Evolutionary conservation across 1,140 invertebrate species (phyloP).

Genomic region (Calycopis cecrops): DNA sequence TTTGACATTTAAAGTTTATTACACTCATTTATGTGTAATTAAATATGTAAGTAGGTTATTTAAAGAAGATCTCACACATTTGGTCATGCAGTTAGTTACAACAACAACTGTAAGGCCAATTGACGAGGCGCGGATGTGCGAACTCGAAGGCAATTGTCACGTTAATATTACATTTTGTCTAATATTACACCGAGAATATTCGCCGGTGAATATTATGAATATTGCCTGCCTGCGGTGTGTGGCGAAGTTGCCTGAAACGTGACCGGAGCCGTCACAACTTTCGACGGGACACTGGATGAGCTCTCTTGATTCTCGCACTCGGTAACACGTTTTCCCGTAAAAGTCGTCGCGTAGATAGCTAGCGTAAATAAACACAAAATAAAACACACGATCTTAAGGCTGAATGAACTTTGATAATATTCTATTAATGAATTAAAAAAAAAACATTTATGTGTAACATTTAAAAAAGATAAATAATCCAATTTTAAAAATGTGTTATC

Average conservation of each 20-base stretch:
- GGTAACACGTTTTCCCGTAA: slow-evolving; percentile 85
- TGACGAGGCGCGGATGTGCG: slow-evolving; percentile 45
- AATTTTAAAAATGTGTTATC: not conserved
- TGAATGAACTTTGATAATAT: not conserved
- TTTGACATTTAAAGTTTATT: slow-evolving; percentile 1
- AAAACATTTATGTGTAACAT: too few species aligned
- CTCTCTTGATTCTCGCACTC: slow-evolving; percentile 68
- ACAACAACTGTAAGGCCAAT: slow-evolving; percentile 44
- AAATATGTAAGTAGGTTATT: slow-evolving; percentile 10
- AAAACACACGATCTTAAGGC: slow-evolving; percentile 13
- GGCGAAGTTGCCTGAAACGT: slow-evolving; percentile 90
- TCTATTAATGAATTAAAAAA: slow-evolving; percentile 6
- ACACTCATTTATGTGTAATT: not conserved
- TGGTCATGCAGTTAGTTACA: slow-evolving; percentile 55
- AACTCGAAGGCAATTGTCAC: slow-evolving; percentile 31
- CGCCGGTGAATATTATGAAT: slow-evolving; percentile 32
- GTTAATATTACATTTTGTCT: slow-evolving; percentile 19
- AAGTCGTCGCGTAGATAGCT: slow-evolving; percentile 69
- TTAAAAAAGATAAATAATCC: not conserved
- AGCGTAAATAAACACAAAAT: slow-evolving; percentile 43
- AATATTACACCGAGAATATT: slow-evolving; percentile 1
- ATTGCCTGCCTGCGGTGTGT: slow-evolving; percentile 81
- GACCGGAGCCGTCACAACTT: slow-evolving; percentile 91
- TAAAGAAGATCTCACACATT: slow-evolving; percentile 11
- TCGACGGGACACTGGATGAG: slow-evolving; percentile 91